Conservation (phyloP, 92 coral and sea anemone species). For the Paramuricea clavata region DNA sequence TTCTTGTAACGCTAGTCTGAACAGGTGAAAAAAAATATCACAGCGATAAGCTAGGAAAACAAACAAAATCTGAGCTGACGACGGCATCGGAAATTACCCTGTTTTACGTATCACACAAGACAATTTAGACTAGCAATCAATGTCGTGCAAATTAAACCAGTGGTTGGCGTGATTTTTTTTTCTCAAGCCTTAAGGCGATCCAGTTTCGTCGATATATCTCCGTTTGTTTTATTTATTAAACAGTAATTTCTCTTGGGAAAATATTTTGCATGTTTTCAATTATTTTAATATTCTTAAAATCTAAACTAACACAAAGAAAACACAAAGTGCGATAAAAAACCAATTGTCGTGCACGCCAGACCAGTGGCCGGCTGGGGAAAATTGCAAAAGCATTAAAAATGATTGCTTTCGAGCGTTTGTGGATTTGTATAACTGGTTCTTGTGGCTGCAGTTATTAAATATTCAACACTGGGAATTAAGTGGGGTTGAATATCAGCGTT, state of each 20-base stretch:
- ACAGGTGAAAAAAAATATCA: constrained; percentile 52
- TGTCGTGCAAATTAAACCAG: background rate
- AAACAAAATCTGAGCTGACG: background rate
- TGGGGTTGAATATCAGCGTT: constrained; percentile 23
- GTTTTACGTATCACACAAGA: background rate
- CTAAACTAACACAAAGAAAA: constrained; percentile 31
- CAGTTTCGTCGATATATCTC: background rate
- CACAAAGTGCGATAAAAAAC: constrained; percentile 37
- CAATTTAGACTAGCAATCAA: background rate
- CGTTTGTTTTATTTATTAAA: constrained; percentile 49
- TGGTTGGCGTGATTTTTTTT: background rate
- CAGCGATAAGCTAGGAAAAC: constrained; percentile 38
- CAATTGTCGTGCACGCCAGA: background rate
- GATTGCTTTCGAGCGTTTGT: constrained; percentile 39
- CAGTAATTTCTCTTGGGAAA: constrained; percentile 50
- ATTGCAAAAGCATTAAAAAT: constrained; percentile 29
- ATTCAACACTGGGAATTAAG: constrained; percentile 34
- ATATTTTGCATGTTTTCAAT: constrained; percentile 53
- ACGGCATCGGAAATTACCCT: background rate
- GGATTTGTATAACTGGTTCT: constrained; percentile 30
- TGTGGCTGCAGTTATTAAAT: constrained; percentile 43
- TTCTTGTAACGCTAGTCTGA: constrained; percentile 34
- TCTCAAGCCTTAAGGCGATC: background rate
- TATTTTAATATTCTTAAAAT: constrained; percentile 28
- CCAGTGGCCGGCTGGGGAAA: constrained; percentile 5